Evolutionary conservation across 2,888 invertebrate genomes (phyloP), one percentile per base, ranked within the genome.

Genomic region (Hyppa rectilinea): DNA sequence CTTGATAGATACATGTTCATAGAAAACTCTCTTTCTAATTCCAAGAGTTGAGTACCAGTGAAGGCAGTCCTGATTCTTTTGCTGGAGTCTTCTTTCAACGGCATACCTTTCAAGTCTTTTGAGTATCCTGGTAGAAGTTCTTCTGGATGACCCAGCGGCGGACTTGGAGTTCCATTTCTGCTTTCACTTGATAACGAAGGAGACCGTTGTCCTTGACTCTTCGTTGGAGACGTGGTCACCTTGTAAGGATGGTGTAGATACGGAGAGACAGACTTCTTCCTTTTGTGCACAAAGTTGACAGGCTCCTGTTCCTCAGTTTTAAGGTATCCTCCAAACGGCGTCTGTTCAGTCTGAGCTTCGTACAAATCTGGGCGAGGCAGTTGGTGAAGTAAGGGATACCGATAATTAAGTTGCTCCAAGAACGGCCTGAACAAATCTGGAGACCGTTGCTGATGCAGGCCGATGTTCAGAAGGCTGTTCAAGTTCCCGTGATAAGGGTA

Each of bases 1-100:
- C 99, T 96, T 0, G 99, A 98, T 45, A 99, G 94, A 89, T 99
- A 99, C 97, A 98, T 99, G 90, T 99, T 99, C 84, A 97, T 93
- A 0, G 98, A 96, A 92, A 99, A 99, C 90, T 99, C 99, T 63
- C 98, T 95, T 92, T 99, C 99, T 69, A 99, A 93, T 87, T 99
- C 98, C 65, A 99, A 93, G 0, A 99, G 96, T 89, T 99, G 98
- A 0, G 98, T 98, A 82, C 98, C 98, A 4, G 99, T 99, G 91
- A 99, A 99, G 0, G 99, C 99, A 0, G 99, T 99, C 52, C 99
- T 96, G 78, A 99, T 99, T 73, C 99, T 96, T 91, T 98, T 98
- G 86, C 98, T 98, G 1, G 98, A 98, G 80, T 97, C 96, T 89
- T 97, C 95, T 92, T 96, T 93, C 80, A 96, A 72, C 60, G 96